Evolutionary conservation across 2,888 invertebrate species (phyloP).

Genomic region (Crepidodera aurea): DNA sequence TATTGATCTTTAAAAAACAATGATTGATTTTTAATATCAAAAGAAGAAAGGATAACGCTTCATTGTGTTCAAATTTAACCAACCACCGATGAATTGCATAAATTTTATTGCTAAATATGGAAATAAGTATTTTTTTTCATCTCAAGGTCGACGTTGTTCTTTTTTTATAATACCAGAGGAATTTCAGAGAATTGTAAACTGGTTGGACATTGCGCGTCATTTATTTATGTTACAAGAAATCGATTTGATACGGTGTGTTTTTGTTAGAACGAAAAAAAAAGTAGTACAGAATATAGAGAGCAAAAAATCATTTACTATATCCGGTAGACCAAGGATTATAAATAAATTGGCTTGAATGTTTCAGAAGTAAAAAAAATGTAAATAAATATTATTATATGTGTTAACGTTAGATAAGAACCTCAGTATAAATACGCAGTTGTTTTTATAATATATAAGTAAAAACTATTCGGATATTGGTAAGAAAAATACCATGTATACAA

Average conservation of each 20-base stretch:
- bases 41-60: neutral
- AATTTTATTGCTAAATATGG: conserved; percentile 19
- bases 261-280: no score
- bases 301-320: no score
- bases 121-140: conserved; percentile 22
- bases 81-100: conserved; percentile 16
- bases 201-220: conserved; percentile 10
- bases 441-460: no score
- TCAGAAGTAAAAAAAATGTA: no score
- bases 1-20: neutral
- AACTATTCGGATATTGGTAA: no score
- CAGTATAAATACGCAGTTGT: no score
- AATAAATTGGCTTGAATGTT: no score
- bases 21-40: neutral
- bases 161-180: conserved; percentile 9
- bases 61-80: neutral
- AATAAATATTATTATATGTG: no score
- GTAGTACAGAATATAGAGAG: no score
- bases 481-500: no score
- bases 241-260: conserved; percentile 12
- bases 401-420: no score
- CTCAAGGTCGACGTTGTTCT: conserved; percentile 14
- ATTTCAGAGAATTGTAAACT: conserved; percentile 26
- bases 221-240: neutral
- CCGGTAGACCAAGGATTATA: no score